Evolutionary conservation across 2,888 invertebrate genomes (phyloP), one percentile per base, ranked within the genome.

Genomic region (Toxonevra muliebris): DNA sequence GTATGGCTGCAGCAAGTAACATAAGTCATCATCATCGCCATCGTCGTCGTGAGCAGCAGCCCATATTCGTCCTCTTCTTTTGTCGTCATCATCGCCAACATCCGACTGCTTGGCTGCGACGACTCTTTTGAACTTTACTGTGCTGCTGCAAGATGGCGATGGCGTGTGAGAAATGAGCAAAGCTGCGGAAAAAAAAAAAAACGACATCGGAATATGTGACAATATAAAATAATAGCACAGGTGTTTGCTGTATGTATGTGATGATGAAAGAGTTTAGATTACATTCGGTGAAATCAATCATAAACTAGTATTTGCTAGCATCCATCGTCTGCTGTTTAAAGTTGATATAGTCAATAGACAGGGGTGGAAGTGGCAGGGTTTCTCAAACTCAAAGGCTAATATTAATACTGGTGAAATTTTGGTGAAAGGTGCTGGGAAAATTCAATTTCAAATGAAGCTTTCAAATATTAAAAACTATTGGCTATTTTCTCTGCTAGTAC

Each of bases 181-280:
- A 15, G 48, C 48, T 7, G 15, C 48, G 48, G 5, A 15, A 15
- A n/a, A n/a, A n/a, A 15, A 30, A 60, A 30, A 48, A 50, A 45
- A 45, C n/a, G 30, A 62, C 58, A 52, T 58, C 61, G 52, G 66
- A 66, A 62, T 76, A 75, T 79, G 75, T 79, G 78, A 78, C 80
- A 81, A 78, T 75, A 80, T 78, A 77, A 79, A 81, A 81, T 81
- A 82, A 81, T 80, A 79, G 76, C 80, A 70, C 82, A 82, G 82
- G 82, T 81, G 82, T 77, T 77, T 67, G 61, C 57, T 57, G 54
- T 42, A 45, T 61, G 62, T 63, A 60, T 59, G 64, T 62, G 65
- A 69, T 74, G 74, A 74, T 73, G 76, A 76, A 77, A 77, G 73
- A 75, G 77, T 76, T 79, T 74, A 59, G 58, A 65, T 65, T 65